Evolutionary conservation across 2,888 invertebrate species (phyloP).

Genomic region (Drosophila flavopinicola): DNA sequence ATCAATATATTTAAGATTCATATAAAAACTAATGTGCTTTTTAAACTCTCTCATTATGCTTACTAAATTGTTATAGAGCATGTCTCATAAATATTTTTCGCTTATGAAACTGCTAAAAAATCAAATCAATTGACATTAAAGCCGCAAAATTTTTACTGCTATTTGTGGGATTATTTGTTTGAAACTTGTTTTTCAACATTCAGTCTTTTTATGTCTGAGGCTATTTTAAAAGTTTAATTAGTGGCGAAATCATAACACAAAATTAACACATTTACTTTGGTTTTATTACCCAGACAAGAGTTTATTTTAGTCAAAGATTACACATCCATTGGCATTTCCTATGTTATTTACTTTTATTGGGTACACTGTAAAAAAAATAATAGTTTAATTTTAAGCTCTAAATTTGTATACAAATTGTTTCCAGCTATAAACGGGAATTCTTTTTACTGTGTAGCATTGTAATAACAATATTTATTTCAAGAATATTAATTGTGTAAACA

Average conservation of each 20-base stretch:
- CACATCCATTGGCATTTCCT: constrained; percentile 5
- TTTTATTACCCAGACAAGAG: neutral
- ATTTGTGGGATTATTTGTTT: constrained; percentile 12
- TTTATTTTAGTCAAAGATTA: constrained; percentile 15
- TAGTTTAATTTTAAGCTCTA: no score
- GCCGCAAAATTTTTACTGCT: constrained; percentile 1
- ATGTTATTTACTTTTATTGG: neutral
- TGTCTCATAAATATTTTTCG: neutral
- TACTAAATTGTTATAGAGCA: neutral
- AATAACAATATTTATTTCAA: neutral
- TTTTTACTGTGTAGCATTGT: no score
- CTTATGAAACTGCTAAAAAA: neutral
- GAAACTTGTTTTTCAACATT: constrained; percentile 36
- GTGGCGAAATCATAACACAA: constrained; percentile 2
- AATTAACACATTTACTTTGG: constrained; percentile 41
- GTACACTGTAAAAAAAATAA: no score
- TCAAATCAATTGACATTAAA: neutral
- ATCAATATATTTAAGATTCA: neutral
- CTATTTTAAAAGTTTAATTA: constrained; percentile 48
- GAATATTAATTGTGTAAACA: neutral
- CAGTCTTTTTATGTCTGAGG: constrained; percentile 16
- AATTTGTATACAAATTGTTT: no score
- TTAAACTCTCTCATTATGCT: no score
- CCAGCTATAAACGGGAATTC: no score
- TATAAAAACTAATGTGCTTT: neutral